phyloP scores from a whole-genome alignment of 2,797 vertebrate species.

The Cyclura pinguis region DNA sequence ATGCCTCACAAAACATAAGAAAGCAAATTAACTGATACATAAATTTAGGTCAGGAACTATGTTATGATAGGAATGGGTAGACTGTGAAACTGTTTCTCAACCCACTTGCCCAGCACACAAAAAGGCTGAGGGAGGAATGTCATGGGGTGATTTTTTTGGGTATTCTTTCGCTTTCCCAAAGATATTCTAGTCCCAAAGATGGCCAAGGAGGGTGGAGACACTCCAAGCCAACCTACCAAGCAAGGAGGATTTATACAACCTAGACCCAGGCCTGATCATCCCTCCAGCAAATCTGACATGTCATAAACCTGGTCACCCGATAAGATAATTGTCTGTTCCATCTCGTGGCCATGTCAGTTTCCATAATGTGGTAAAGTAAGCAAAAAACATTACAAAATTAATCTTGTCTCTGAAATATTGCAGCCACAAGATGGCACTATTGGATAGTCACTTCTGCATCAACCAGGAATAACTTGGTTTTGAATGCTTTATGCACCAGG shows the following conservation, averaged over 20 bases:
- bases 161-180: background rate
- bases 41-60: background rate
- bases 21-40: background rate
- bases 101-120: background rate
- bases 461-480: background rate
- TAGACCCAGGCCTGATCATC: too few species aligned
- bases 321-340: background rate
- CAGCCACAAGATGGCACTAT: slow-evolving; percentile 26
- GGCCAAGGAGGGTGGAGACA: background rate
- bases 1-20: background rate
- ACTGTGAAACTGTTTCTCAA: background rate
- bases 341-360: background rate
- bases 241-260: background rate
- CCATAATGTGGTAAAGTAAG: background rate
- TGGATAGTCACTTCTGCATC: background rate
- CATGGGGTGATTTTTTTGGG: background rate
- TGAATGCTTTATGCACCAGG: background rate
- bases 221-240: background rate
- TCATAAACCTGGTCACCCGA: background rate
- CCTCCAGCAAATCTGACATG: background rate
- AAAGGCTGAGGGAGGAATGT: background rate
- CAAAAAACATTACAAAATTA: background rate
- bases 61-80: background rate
- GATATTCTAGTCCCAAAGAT: background rate
- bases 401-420: background rate